Conservation (phyloP, 2,797 vertebrate genomes). For the Takifugu ocellatus region DNA sequence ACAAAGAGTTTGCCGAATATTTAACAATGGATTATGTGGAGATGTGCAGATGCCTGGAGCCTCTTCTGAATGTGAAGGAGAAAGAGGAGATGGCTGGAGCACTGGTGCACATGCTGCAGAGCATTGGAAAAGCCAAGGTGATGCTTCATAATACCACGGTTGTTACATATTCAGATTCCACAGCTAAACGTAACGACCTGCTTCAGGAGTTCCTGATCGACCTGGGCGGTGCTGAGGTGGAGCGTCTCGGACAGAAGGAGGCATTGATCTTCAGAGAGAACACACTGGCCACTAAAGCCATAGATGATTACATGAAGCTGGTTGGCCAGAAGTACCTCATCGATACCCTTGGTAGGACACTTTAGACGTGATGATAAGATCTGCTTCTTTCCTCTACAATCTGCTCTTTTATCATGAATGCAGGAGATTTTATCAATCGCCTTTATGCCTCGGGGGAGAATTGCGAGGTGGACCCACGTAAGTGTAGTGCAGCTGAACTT, state of each 20-base stretch:
- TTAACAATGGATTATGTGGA: constrained; percentile 85
- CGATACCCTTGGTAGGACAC: constrained; percentile 81
- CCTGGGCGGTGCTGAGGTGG: constrained; percentile 84
- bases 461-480: constrained; percentile 89
- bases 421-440: constrained; percentile 81
- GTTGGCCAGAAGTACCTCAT: constrained; percentile 94
- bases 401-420: constrained; percentile 6
- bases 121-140: constrained; percentile 93
- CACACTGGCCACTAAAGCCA: constrained; percentile 93
- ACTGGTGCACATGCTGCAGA: constrained; percentile 87
- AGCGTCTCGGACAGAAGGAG: constrained; percentile 88
- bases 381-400: background rate
- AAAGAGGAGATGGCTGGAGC: constrained; percentile 91
- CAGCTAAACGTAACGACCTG: background rate
- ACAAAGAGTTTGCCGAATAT: constrained; percentile 94
- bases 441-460: constrained; percentile 78
- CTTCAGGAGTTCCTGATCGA: constrained; percentile 88
- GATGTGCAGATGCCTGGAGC: constrained; percentile 84
- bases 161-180: too few species aligned
- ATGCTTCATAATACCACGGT: background rate
- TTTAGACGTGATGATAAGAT: background rate
- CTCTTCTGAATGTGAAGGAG: constrained; percentile 81
- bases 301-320: constrained; percentile 97
- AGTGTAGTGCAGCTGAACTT: constrained; percentile 79
- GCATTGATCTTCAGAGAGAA: constrained; percentile 94